phyloP scores from a whole-genome alignment of 2,888 invertebrate genomes.

The Hirtodrosophila confusa region DNA sequence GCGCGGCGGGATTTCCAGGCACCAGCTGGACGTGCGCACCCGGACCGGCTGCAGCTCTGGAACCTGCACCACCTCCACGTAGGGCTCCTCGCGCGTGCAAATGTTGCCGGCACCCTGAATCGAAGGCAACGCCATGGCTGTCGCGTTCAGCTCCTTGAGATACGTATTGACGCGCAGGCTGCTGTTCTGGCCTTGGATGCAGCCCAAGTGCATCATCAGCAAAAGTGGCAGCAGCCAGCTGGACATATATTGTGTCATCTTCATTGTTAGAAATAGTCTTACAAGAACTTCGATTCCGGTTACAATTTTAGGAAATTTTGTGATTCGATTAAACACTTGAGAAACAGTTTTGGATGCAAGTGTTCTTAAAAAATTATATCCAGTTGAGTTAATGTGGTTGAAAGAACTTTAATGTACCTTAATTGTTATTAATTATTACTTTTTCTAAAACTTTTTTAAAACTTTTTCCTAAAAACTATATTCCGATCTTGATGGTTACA shows the following conservation, averaged over 20 bases:
- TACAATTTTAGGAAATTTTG: too few relatives aligned
- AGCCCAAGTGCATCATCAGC: constrained; percentile 20
- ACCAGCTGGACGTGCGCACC: constrained; percentile 91
- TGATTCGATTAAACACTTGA: background rate
- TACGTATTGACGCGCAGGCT: constrained; percentile 67
- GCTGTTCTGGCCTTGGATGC: constrained; percentile 51
- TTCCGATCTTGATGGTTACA: too few relatives aligned
- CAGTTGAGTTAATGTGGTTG: too few relatives aligned
- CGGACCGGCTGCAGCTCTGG: constrained; percentile 87
- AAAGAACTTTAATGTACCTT: too few relatives aligned
- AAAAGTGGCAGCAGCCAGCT: constrained; percentile 15
- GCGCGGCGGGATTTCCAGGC: constrained; percentile 91
- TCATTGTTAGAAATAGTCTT: constrained; percentile 20
- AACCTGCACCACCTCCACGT: constrained; percentile 85
- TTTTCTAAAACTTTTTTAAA: too few relatives aligned
- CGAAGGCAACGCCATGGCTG: constrained; percentile 50
- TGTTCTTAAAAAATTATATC: too few relatives aligned
- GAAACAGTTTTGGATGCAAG: too few relatives aligned
- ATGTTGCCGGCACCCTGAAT: constrained; percentile 69
- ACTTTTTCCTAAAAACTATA: too few relatives aligned
- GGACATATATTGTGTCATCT: constrained; percentile 1
- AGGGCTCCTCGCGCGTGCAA: constrained; percentile 84
- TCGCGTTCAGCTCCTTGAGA: constrained; percentile 59
- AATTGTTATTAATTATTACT: too few relatives aligned
- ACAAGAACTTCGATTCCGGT: too few relatives aligned